Evolutionary conservation across 2,113 vertebrate genomes (phyloP).

Genomic region (Hemichromis elongatus): DNA sequence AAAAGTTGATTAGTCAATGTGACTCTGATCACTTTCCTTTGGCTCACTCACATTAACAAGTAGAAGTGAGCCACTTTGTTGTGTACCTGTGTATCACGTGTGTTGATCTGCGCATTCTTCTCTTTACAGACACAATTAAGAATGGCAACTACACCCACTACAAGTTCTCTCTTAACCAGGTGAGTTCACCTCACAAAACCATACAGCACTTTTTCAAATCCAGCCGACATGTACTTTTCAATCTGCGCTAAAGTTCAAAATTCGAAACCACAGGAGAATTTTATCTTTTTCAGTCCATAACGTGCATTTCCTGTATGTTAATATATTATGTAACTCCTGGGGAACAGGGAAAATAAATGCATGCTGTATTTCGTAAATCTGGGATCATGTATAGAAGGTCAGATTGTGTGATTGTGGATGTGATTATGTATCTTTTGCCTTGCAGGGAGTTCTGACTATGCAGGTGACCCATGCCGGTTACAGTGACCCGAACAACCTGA

Average conservation of each 20-base stretch:
- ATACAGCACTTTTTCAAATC: background rate
- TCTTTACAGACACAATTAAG: constrained; percentile 74
- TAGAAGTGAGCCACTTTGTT: background rate
- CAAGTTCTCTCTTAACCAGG: constrained; percentile 68
- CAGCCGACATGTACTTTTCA: background rate
- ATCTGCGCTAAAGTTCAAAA: constrained; percentile 7
- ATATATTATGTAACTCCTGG: background rate
- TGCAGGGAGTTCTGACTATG: constrained; percentile 75
- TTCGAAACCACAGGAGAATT: background rate
- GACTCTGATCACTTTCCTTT: background rate
- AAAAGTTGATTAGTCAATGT: background rate
- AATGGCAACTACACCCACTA: constrained; percentile 71
- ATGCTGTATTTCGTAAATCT: background rate
- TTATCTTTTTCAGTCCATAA: background rate
- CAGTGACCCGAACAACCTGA: constrained; percentile 72
- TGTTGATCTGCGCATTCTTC: background rate
- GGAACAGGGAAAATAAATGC: background rate
- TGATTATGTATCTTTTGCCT: background rate
- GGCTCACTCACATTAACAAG: background rate
- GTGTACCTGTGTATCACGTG: background rate
- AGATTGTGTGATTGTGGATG: background rate
- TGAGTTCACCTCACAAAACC: constrained; percentile 61
- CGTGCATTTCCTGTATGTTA: background rate
- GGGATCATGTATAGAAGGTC: background rate
- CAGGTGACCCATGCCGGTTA: constrained; percentile 63